Conservation (phyloP, 2,797 vertebrate genomes). For the Premnoplex brunnescens region DNA sequence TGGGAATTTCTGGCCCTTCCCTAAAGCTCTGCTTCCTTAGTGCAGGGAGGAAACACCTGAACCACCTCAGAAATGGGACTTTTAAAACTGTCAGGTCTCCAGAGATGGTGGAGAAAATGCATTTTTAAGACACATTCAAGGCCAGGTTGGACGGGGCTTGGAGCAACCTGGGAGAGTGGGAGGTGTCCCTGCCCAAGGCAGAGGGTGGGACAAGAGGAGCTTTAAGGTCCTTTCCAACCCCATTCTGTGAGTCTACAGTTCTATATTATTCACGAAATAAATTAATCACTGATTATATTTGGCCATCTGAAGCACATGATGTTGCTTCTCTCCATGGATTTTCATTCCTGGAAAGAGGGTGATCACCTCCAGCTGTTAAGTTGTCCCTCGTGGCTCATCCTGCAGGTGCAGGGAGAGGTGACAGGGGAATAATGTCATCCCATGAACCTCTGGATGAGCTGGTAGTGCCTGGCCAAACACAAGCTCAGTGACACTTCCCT, state of each 20-base stretch:
- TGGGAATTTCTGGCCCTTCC: neutral
- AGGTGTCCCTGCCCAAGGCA: neutral
- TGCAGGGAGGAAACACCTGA: neutral
- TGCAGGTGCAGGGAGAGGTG: neutral
- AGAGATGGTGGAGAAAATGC: neutral
- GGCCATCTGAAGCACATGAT: neutral
- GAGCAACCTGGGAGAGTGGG: too few relatives aligned
- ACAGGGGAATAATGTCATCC: neutral
- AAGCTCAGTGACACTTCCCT: accelerated
- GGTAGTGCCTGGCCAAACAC: neutral
- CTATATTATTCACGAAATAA: neutral
- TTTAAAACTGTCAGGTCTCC: neutral
- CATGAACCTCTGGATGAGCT: neutral
- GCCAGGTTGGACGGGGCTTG: neutral
- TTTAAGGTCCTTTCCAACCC: neutral
- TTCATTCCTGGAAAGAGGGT: neutral
- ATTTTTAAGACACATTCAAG: neutral
- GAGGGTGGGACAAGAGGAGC: too few relatives aligned
- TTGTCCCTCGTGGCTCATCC: neutral
- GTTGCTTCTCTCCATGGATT: accelerated
- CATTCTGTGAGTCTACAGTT: too few relatives aligned
- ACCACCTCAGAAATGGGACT: neutral
- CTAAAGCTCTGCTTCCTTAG: neutral
- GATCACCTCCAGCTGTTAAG: too few relatives aligned
- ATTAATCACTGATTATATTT: neutral